Conservation (phyloP, 2,797 vertebrate genomes). For the Pseudotriccus pelzelni region DNA sequence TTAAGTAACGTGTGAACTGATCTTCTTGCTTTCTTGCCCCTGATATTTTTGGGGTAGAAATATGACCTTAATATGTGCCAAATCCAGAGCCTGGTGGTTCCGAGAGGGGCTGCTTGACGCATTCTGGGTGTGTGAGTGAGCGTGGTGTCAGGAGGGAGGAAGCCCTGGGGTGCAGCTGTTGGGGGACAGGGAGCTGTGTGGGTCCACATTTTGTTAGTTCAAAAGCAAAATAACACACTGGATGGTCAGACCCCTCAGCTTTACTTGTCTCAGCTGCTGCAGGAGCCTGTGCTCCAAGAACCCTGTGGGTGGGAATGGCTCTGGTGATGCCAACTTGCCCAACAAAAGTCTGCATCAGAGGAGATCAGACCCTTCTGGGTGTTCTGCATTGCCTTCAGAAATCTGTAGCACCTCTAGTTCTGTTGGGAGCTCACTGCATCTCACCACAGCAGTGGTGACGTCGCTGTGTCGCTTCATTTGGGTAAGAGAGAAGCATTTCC, state of each 20-base stretch:
- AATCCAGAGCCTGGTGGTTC: background rate
- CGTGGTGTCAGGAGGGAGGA: background rate
- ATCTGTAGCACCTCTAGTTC: accelerated
- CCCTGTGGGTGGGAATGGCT: background rate
- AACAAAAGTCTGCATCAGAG: accelerated
- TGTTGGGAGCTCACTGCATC: background rate
- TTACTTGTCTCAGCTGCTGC: background rate
- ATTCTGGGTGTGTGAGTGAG: background rate
- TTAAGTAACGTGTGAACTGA: accelerated
- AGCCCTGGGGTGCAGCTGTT: accelerated
- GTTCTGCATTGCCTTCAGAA: background rate
- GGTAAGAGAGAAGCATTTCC: background rate
- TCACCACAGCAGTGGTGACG: background rate
- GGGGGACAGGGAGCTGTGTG: background rate
- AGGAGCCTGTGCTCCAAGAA: background rate
- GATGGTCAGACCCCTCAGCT: background rate
- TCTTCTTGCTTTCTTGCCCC: background rate
- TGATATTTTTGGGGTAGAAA: background rate
- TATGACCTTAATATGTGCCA: background rate
- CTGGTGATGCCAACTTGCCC: background rate
- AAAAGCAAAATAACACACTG: background rate
- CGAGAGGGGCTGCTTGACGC: accelerated
- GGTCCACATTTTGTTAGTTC: background rate
- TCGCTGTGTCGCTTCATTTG: background rate
- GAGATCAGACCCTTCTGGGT: background rate